phyloP scores from a whole-genome alignment of 53 echinoderm and acorn worm genomes.

The Astropecten irregularis region DNA sequence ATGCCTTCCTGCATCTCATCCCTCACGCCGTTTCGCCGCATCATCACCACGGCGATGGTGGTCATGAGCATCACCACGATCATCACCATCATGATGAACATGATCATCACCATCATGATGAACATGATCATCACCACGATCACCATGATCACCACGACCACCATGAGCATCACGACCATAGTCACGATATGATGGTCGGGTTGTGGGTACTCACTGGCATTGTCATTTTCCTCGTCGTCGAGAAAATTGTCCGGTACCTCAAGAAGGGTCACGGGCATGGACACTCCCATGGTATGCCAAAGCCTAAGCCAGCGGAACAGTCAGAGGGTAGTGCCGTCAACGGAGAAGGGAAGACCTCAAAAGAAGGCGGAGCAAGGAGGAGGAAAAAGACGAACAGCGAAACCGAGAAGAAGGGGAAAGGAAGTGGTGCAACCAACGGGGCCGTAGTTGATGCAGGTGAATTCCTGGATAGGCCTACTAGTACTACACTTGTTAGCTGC shows the following conservation, averaged over 20 bases:
- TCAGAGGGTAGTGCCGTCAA: constrained; percentile 36
- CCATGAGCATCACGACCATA: constrained; percentile 73
- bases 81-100: constrained; percentile 54
- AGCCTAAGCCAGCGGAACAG: not conserved
- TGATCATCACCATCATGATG: constrained; percentile 46
- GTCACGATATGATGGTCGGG: constrained; percentile 67
- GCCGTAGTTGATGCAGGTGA: constrained; percentile 1
- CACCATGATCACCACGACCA: constrained; percentile 63
- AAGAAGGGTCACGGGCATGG: constrained; percentile 80
- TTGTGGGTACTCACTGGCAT: constrained; percentile 90
- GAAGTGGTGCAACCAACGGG: not conserved
- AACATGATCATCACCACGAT: constrained; percentile 57
- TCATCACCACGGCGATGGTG: constrained; percentile 66
- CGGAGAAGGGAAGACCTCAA: constrained; percentile 47
- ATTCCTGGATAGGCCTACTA: too few species aligned
- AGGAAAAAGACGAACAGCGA: constrained; percentile 62
- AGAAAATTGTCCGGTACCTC: constrained; percentile 83
- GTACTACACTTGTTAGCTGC: too few species aligned
- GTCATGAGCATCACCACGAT: constrained; percentile 38
- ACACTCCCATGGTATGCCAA: constrained; percentile 68
- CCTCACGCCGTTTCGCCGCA: constrained; percentile 94
- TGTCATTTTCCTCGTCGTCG: constrained; percentile 84
- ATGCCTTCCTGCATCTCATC: constrained; percentile 93
- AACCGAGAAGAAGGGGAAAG: constrained; percentile 54
- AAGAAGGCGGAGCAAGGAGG: constrained; percentile 65